phyloP scores from a whole-genome alignment of 1,140 invertebrate genomes.

The Hypsibius dujardini region DNA sequence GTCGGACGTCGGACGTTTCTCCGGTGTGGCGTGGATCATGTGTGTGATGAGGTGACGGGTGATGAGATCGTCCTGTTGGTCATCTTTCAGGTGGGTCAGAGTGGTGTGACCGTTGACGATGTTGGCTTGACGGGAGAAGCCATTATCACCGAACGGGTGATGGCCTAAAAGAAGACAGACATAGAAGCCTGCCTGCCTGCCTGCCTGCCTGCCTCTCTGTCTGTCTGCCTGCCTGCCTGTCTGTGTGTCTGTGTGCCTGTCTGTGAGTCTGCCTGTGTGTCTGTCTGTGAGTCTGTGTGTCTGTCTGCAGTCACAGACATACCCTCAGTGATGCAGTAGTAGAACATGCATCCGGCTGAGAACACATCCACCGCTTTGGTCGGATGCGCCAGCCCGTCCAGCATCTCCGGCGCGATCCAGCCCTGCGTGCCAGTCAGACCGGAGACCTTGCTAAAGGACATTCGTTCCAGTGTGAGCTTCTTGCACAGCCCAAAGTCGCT shows the following conservation, averaged over 20 bases:
- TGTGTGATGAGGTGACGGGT: conserved; percentile 55
- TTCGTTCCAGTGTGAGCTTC: conserved; percentile 66
- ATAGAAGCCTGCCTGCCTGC: no score
- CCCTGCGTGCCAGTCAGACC: conserved; percentile 87
- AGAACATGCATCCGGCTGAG: conserved; percentile 89
- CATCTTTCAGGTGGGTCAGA: conserved; percentile 27
- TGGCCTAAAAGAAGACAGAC: conserved; percentile 25
- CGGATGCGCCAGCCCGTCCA: conserved; percentile 35
- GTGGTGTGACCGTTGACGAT: conserved; percentile 54
- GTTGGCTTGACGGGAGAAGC: conserved; percentile 67
- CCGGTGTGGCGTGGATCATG: conserved; percentile 59
- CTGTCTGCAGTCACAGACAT: no score
- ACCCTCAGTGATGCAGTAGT: conserved; percentile 42
- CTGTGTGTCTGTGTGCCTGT: no score
- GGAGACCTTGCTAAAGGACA: conserved; percentile 73
- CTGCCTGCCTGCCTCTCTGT: no score
- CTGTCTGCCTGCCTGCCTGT: no score
- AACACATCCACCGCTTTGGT: conserved; percentile 92
- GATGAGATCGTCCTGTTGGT: conserved; percentile 32
- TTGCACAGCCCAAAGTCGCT: conserved; percentile 98
- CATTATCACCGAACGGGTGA: conserved; percentile 80
- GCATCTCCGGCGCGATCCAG: conserved; percentile 95
- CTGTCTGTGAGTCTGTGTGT: no score
- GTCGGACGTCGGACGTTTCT: conserved; percentile 51
- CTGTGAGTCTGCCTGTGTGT: no score